A percentile compares a stretch with the other conserved stretches of the same genome.
Conservation (phyloP, 53 echinoderm and acorn worm species). For the Luidia sarsii region DNA sequence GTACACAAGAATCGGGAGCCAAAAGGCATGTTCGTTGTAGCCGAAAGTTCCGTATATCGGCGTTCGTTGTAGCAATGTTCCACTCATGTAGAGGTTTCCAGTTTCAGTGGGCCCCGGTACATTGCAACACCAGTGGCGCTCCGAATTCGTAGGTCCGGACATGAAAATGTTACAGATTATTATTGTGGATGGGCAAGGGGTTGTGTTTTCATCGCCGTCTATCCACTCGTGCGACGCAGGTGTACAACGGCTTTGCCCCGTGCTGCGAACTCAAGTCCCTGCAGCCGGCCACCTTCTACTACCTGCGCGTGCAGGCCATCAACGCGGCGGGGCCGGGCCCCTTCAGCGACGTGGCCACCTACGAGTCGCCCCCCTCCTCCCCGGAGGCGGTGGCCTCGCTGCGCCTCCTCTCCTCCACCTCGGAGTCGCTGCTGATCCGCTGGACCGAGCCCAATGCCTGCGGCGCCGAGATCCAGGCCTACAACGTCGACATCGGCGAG, state of each 20-base stretch:
- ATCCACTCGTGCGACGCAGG: no score
- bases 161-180: no score
- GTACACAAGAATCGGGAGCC: no score
- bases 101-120: no score
- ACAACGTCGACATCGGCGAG: slow-evolving; percentile 95
- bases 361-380: slow-evolving; percentile 89
- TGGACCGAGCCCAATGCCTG: slow-evolving; percentile 97
- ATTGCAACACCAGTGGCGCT: no score
- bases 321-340: slow-evolving; percentile 93
- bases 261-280: slow-evolving; percentile 84
- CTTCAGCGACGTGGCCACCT: slow-evolving; percentile 90
- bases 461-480: slow-evolving; percentile 92
- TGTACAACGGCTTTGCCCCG: slow-evolving; percentile 84
- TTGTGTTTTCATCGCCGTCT: no score
- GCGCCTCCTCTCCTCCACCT: slow-evolving; percentile 89
- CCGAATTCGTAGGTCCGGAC: no score
- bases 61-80: no score
- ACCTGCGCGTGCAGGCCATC: slow-evolving; percentile 97
- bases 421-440: slow-evolving; percentile 84
- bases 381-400: slow-evolving; percentile 92
- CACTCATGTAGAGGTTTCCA: no score
- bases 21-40: no score
- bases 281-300: slow-evolving; percentile 95
- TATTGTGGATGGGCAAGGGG: no score
- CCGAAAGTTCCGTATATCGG: no score